Conservation (phyloP, 2,888 invertebrate species). For the Agapostemon virescens region DNA sequence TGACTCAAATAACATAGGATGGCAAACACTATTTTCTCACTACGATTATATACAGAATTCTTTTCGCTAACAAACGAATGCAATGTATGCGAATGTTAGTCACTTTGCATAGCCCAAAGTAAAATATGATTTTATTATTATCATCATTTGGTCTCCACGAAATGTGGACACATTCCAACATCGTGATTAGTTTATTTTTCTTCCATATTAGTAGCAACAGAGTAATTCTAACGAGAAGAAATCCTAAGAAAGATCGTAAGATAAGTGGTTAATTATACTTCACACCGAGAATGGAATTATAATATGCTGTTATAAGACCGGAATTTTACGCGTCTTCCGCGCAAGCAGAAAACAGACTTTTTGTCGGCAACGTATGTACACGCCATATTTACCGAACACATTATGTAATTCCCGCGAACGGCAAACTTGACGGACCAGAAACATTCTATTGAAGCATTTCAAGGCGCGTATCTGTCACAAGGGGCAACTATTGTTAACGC, state of each 20-base stretch:
- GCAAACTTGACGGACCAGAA: conserved; percentile 27
- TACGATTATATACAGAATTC: not conserved
- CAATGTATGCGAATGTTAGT: not conserved
- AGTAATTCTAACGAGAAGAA: not conserved
- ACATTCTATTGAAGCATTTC: conserved; percentile 12
- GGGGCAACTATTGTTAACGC: conserved; percentile 30
- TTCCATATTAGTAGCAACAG: not conserved
- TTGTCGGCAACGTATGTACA: not conserved
- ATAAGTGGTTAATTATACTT: not conserved
- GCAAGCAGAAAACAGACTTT: not conserved
- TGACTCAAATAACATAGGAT: too few species aligned
- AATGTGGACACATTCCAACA: not conserved
- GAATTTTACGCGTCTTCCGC: conserved; percentile 2
- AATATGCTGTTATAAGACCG: not conserved
- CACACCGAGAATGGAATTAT: not conserved
- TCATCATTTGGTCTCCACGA: not conserved
- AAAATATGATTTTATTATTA: not conserved
- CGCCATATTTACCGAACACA: conserved; percentile 1
- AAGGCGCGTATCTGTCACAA: not conserved
- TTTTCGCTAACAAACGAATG: not conserved
- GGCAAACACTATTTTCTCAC: too few species aligned
- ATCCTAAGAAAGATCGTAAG: not conserved
- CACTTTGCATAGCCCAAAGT: not conserved
- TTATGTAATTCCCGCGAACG: conserved; percentile 42
- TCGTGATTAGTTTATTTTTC: not conserved